Percentiles rank a stretch among this genome's conserved stretches.
Evolutionary conservation across 2,113 vertebrate species (phyloP).

Genomic region (Poecilia latipinna): DNA sequence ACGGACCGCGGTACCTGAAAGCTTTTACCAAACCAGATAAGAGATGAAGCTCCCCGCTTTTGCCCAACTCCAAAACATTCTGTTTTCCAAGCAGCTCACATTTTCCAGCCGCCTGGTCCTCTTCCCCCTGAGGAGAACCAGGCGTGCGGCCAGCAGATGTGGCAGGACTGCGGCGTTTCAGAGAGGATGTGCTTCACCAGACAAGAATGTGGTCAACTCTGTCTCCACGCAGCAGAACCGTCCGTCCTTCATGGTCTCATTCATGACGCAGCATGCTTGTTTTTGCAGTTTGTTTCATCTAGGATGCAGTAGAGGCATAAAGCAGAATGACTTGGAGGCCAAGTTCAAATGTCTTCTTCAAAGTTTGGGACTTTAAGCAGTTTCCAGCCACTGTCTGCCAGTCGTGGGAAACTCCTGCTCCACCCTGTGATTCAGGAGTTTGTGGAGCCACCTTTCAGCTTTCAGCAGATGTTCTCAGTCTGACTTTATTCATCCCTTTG

Average conservation of each 20-base stretch:
- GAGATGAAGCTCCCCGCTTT: conserved; percentile 49
- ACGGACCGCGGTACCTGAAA: conserved; percentile 68
- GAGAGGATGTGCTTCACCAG: conserved; percentile 70
- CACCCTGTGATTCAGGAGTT: background rate
- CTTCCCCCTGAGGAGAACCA: conserved; percentile 39
- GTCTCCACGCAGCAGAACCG: conserved; percentile 26
- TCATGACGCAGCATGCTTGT: conserved; percentile 58
- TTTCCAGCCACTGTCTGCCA: background rate
- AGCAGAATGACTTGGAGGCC: conserved; percentile 14
- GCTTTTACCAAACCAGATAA: conserved; percentile 72
- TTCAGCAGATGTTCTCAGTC: background rate
- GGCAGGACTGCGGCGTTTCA: conserved; percentile 48
- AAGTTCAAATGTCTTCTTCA: background rate
- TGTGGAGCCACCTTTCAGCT: background rate
- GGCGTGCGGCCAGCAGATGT: conserved; percentile 72
- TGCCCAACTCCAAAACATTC: conserved; percentile 39
- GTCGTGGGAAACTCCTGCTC: background rate
- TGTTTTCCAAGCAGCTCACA: conserved; percentile 52
- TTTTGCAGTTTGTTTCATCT: conserved; percentile 14
- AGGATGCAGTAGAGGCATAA: background rate
- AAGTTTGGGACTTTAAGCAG: background rate
- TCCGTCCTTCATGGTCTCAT: conserved; percentile 47
- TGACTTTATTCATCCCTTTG: background rate
- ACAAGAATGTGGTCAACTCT: conserved; percentile 63
- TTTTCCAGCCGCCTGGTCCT: conserved; percentile 57